Evolutionary conservation across 2,888 invertebrate genomes (phyloP), one percentile per base, ranked within the genome.

Genomic region (Euzetes globulus): DNA sequence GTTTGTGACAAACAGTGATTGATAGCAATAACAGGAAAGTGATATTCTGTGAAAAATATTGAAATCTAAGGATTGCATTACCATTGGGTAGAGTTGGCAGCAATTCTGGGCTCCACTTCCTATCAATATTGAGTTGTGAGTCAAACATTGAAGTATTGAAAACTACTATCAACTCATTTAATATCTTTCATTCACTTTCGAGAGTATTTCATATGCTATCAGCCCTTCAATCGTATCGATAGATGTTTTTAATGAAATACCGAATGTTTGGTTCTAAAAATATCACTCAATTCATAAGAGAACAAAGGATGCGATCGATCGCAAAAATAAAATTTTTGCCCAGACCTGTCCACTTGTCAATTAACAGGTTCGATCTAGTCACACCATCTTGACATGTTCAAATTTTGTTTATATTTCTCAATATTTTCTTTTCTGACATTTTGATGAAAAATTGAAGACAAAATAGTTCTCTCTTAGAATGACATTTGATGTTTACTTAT

Each of bases 21-120:
- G 68, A 68, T 68, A 45, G 45, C 45, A 68, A 68, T 68, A 68
- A 68, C 68, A 68, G 68, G 22, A 41, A 68, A 68, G n/a, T 19
- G 68, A 68, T 68, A 68, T 68, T 68, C n/a, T 37, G 37, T 68
- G 45, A 41, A 45, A 63, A 68, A 45, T 68, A 68, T 68, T 68
- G 68, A 68, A 68, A 68, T 45, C 68, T 13, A 37, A 41, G 33
- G n/a, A 41, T 45, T 19, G 63, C 11, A 22, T 55, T 25, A 55
- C 55, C 33, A n/a, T 37, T 29, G 60, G 60, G 5, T 22, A 33
- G 9, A 13, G 6, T 2, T 63, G n/a, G 3, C 33, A n/a, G 33
- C 22, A 9, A 55, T 11, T 27, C 17, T 33, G 19, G 25, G 9
- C 63, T 63, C 22, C 55, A 11, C 22, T 55, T 25, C 19, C 15